Base-by-base conservation (phyloP, 1,140 invertebrate genomes). In the Cydia pomonella region DNA sequence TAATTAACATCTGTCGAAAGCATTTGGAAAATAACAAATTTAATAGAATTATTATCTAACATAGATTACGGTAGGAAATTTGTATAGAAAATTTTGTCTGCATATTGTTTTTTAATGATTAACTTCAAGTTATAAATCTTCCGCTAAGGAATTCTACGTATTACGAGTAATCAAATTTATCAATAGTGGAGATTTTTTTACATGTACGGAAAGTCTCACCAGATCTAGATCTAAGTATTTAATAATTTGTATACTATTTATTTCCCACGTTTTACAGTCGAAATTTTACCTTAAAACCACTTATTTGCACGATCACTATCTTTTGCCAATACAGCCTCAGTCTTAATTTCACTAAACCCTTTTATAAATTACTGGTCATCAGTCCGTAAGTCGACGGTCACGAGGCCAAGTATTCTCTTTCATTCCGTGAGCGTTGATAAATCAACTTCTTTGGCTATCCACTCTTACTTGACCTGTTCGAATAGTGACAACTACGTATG, bases 301-400 rank as follows among this genome's bases (percentile, higher is more conserved):
- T 53, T 53, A 18, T 53, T 18, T 18, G 50, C 6, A 18, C 9
- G 50, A 53, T 53, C n/a, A 53, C 50, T 53, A 53, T 53, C 16
- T 53, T 53, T 53, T 53, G 50, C n/a, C 50, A 53, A 53, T 53
- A 53, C 7, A 1, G 50, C 6, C 16, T 18, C 6, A 18, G n/a
- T 53, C n/a, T 53, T 53, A 16, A 47, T 47, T 53, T 53, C 7
- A 18, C 50, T 53, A 18, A 18, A 53, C 33, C 50, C 50, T 53
- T 53, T 53, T 53, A 6, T 53, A 53, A 53, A 18, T 53, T 53
- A 53, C 50, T 53, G 50, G 50, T 6, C n/a, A 53, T 53, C 50
- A 53, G 6, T 53, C 50, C 50, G 16, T 53, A 53, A 53, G 50
- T 53, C 50, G n/a, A 53, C n/a, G 50, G 50, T 53, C 50, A 53